A percentile compares a stretch with the other conserved stretches of the same genome.
Conservation (phyloP, 2,888 invertebrate genomes). For the Maniola hyperantus region DNA sequence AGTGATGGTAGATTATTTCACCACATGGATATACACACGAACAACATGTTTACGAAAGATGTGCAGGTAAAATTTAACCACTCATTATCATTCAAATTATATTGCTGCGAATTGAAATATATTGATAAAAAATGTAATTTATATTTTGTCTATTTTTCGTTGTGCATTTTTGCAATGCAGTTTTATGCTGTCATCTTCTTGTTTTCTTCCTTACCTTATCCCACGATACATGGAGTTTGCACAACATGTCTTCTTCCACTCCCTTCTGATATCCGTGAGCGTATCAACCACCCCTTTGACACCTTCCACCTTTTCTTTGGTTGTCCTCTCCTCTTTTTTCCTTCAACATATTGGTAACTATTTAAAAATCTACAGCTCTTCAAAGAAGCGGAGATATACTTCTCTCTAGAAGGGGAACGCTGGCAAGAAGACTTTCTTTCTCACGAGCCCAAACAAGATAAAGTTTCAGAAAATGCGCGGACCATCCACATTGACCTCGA, state of each 20-base stretch:
- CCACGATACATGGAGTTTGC: too few species aligned
- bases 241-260: too few species aligned
- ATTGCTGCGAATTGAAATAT: background rate
- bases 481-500: conserved; percentile 89
- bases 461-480: conserved; percentile 81
- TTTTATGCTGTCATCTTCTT: too few species aligned
- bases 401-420: conserved; percentile 89
- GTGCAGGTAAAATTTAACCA: conserved; percentile 85
- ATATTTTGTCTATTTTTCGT: too few species aligned
- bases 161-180: too few species aligned
- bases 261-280: too few species aligned
- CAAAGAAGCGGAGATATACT: conserved; percentile 88
- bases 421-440: conserved; percentile 87
- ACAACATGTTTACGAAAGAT: conserved; percentile 90
- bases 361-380: conserved; percentile 86
- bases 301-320: too few species aligned
- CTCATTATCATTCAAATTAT: background rate
- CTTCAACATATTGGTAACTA: too few species aligned
- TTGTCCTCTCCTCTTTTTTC: too few species aligned
- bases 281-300: too few species aligned
- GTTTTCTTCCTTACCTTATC: too few species aligned
- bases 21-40: conserved; percentile 87
- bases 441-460: conserved; percentile 82
- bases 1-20: conserved; percentile 88
- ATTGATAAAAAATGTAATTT: too few species aligned